Base-by-base conservation (phyloP, 53 echinoderm and acorn worm genomes). In the Paelopatides confundens region DNA sequence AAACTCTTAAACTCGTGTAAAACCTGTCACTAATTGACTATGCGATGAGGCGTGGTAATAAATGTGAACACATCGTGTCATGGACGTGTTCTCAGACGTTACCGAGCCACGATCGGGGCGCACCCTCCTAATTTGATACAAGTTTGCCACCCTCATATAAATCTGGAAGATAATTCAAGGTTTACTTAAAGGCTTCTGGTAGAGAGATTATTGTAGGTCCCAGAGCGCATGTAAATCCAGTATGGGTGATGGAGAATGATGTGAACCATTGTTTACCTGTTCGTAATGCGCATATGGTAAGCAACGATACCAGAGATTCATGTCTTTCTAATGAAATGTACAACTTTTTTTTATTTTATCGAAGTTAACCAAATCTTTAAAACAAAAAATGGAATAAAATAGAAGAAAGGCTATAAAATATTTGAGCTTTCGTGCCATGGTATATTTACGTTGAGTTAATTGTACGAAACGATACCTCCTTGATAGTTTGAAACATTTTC, bases 1-100 rank as follows among this genome's bases (percentile, higher is more conserved):
- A 12, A n/a, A n/a, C n/a, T n/a, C n/a, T n/a, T n/a, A n/a, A 43
- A 43, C 43, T 3, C 43, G 43, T 10, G 24, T 26, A 40, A 74
- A 74, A 74, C 74, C 74, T 46, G 40, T 46, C 74, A 43, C 74
- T 74, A 74, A 74, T 74, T 74, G 74, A 28, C 74, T 74, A 43
- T 74, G 74, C 74, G 74, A 27, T 43, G 39, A 74, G 39, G 74
- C 74, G 74, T 74, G 37, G 27, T 36, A 5, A 74, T 74, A 74
- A 74, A 74, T 39, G 39, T 21, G 58, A 58, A 40, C 43, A 5
- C 18, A 23, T 33, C 74, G 39, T 46, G 74, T 28, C 40, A 9
- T 32, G 39, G 46, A 74, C 74, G 74, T 74, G 74, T 37, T 74
- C 40, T 68, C 32, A n/a, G 32, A 33, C 36, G 68, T 29, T 5